Evolutionary conservation across 2,797 vertebrate species (phyloP), one percentile per base, ranked within the genome.

Genomic region (Hafferia zeledoni): DNA sequence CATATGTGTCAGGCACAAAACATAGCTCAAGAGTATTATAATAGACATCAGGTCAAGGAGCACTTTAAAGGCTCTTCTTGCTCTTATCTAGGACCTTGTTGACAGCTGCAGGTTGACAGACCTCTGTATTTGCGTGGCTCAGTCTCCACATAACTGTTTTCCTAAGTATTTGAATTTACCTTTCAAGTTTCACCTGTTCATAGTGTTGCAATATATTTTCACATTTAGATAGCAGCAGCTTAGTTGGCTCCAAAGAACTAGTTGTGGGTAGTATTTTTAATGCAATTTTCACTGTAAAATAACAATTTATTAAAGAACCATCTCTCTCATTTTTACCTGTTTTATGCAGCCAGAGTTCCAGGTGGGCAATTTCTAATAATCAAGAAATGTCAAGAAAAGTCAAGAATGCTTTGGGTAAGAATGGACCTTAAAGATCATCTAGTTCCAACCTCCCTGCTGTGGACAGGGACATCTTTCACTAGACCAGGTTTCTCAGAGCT

Each of bases 401-500:
- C n/a, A 89, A 85, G 18, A 59, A 78, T 59, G 17, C 3, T 76
- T 50, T 18, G 9, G 10, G 5, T 70, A 33, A 14, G 39, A 83
- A 57, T 13, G 20, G 9, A 46, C 10, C 64, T 39, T 31, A 57
- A 60, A 35, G 30, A 35, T 10, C 28, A 22, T 5, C 3, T 33
- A 3, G 0, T 49, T 82, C 15, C 47, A 50, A 19, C 1, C 1
- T 2, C 8, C 1, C 11, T 70, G n/a, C 57, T 7, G 0, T 53
- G 39, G 22, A n/a, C 30, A 46, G 33, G 17, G 8, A 47, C 12
- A 31, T 5, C 7, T 64, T 15, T 9, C 57, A 31, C 24, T 23
- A 64, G 19, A 64, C 11, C 37, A 64, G 11, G 17, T 9, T 39
- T 6, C n/a, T 76, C 24, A 57, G 33, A 70, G 17, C 11, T 39